Base-by-base conservation (phyloP, 2,888 invertebrate species). In the Dicyrtoma fusca region DNA sequence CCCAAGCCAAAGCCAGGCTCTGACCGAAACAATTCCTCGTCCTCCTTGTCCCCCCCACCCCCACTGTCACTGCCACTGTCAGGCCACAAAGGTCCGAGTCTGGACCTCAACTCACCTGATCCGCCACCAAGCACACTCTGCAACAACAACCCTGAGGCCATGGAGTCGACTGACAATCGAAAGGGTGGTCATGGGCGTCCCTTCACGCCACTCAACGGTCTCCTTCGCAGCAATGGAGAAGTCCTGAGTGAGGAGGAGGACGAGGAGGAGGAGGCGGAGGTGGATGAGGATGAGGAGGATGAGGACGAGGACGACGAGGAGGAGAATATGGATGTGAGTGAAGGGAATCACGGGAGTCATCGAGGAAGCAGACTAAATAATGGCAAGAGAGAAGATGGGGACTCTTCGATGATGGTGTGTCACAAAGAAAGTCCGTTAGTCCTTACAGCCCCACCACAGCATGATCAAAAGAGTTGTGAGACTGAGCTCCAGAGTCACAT, bases 381-480 rank as follows among this genome's bases (percentile, higher is more conserved):
- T 21, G 47, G 17, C 1, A 65, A 65, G 26, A 23, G 25, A 2
- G 34, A 65, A 25, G 51, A 65, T n/a, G 23, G 34, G 34, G 34
- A 34, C 8, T 34, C n/a, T n/a, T n/a, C n/a, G n/a, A n/a, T 25
- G 19, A 23, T 53, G 49, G 14, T 4, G 5, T 57, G 57, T 57
- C 57, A 25, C 57, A 57, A 57, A 57, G 57, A 57, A 42, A 62
- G 5, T 62, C n/a, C 62, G 10, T 44, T 17, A 1, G 19, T 42
- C 26, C 62, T 62, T 11, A n/a, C n/a, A 34, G 34, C 8, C 34
- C 34, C 34, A 34, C 34, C 34, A 34, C 34, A 55, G 51, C 34
- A 66, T 55, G 66, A 66, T 66, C 66, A 53, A 66, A 66, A 66
- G 66, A 66, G 42, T 55, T 55, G 25, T 42, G 66, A 66, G 66